A percentile compares a stretch with the other conserved stretches of the same genome.
Conservation (phyloP, 92 coral and sea anemone species). For the Parazoanthus swiftii region DNA sequence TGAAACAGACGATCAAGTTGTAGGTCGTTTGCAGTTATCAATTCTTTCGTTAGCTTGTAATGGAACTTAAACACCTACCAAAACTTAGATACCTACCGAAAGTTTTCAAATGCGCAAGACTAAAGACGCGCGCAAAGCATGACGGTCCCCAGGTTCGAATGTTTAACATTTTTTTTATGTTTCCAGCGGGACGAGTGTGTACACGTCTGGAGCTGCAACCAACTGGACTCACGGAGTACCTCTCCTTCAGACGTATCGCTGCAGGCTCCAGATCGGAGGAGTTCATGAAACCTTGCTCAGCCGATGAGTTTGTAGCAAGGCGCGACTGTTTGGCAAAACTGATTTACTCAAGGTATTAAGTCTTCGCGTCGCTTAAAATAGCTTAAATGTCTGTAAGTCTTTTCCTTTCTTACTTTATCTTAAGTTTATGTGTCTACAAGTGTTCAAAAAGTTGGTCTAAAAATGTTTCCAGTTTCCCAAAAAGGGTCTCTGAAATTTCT, state of each 20-base stretch:
- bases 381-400: neutral
- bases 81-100: no score
- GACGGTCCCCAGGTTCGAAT: no score
- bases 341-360: constrained; percentile 62
- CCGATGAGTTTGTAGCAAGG: constrained; percentile 57
- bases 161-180: neutral
- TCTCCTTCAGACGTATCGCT: constrained; percentile 60
- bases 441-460: no score
- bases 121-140: no score
- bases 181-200: constrained; percentile 45
- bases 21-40: no score
- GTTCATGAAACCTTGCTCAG: constrained; percentile 72
- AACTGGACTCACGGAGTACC: constrained; percentile 47
- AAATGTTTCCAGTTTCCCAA: no score
- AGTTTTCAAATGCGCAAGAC: no score
- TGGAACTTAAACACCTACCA: no score
- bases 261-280: constrained; percentile 69
- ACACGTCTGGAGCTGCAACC: constrained; percentile 53
- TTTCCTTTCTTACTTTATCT: neutral
- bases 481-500: no score
- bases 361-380: neutral
- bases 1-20: no score
- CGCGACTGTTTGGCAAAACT: constrained; percentile 78
- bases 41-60: no score
- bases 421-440: no score